Base-by-base conservation (phyloP, 2,113 vertebrate genomes). In the Nannobrachium achirus region DNA sequence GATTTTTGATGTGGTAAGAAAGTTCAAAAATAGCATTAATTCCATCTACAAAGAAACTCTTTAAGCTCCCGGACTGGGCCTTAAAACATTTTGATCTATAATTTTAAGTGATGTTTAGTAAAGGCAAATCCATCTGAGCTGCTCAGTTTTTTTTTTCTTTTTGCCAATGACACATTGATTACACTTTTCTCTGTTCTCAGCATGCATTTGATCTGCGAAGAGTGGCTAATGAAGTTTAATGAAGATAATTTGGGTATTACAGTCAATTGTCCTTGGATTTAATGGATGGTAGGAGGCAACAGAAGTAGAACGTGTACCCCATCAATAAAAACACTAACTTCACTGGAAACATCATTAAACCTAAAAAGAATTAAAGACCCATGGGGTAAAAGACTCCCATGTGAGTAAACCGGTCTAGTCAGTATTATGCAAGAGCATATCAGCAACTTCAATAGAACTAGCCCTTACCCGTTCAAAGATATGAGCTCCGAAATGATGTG, bases 351-450 rank as follows among this genome's bases (percentile, higher is more conserved):
- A 73, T 62, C 15, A 42, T 6, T 50, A 50, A 3, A 40, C 33
- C 38, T 40, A 40, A 39, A 13, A 65, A 69, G 63, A 70, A 58
- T 44, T 2, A 56, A 33, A 33, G 63, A 9, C 16, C 75, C 63
- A 56, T 56, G 39, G 0, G 63, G 57, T 70, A 69, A 33, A 33
- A 3, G 25, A 33, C 25, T 33, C 25, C 25, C 25, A 33, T 5
- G 25, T 33, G 25, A 33, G 25, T 33, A 49, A 66, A 58, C 61
- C 49, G 7, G 71, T 63, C 60, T 40, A 7, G 15, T 59, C 51
- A 1, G 63, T 10, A 60, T 33, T 33, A 4, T 62, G 39, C 40
- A 44, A 15, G 15, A 18, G 40, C 56, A 59, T 7, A 45, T 19
- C 40, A 57, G 33, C 18, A 3, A 63, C 62, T 63, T 73, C 53